Base-by-base conservation (phyloP, 2,888 invertebrate species). In the Chouioia cunea region DNA sequence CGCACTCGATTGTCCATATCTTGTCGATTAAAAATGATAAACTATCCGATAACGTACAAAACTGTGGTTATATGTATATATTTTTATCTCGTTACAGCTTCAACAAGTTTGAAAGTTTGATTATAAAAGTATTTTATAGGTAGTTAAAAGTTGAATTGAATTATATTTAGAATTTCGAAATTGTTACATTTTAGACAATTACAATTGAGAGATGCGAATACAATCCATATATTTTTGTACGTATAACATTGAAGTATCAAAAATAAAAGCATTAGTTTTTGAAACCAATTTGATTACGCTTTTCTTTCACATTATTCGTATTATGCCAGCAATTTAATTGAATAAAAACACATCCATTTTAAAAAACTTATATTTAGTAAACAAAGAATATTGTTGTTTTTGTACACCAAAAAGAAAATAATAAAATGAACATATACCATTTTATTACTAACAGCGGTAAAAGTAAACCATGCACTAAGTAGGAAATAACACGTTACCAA, bases 1-100 rank as follows among this genome's bases (percentile, higher is more conserved):
- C 2, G 95, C 95, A 0, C 87, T 98, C 3, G 97, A 98, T 85
- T 94, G 95, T 78, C 97, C 97, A 0, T 96, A 91, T 85, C 87
- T 97, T 63, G 87, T 93, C 67, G 74, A 66, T 59, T 80, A 71
- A 69, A 47, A 50, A 12, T 8, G 36, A 36, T 10, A 2, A 36
- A 36, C 36, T 12, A 36, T 12, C 36, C 6, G 36, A 36, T 36
- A 10, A 36, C 6, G 36, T 36, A 36, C 10, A 36, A 36, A 10
- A 8, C 12, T 36, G 10, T 6, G 1, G 12, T 23, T 47, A 8
- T 47, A 47, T 52, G 56, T 47, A 16, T 57, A 16, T 6, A 12
- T 57, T 57, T 52, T 16, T 16, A 43, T 8, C 50, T 18, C 10
- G 10, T 50, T 16, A 50, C 14, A 0, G 2, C 16, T 50, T 18